Conservation (phyloP, 2,113 vertebrate species). For the Cranoglanis bouderius region DNA sequence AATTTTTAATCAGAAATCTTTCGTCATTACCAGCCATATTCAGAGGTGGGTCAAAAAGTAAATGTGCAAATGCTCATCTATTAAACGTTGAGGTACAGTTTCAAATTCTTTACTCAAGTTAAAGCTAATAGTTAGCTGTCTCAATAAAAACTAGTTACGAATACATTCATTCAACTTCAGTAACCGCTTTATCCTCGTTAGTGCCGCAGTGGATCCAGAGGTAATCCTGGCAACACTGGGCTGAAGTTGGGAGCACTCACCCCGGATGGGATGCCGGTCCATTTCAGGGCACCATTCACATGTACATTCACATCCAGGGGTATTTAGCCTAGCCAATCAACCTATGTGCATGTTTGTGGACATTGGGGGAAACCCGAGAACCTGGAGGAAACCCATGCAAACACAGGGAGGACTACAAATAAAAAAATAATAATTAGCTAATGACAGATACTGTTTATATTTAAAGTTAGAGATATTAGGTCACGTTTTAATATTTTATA, state of each 20-base stretch:
- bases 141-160: neutral
- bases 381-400: neutral
- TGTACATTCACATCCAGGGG: neutral
- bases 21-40: neutral
- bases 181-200: neutral
- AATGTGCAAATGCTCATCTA: neutral
- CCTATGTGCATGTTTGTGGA: neutral
- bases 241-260: neutral
- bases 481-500: neutral
- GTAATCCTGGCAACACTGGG: neutral
- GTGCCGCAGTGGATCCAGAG: neutral
- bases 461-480: neutral
- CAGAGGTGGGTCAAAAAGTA: neutral
- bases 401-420: neutral
- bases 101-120: neutral
- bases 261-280: neutral
- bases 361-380: neutral
- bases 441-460: neutral
- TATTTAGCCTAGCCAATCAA: neutral
- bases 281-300: neutral
- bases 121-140: neutral
- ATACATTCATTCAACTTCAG: neutral
- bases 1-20: neutral
- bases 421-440: neutral
- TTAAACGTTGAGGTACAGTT: neutral